phyloP scores from a whole-genome alignment of 1,140 invertebrate species.

The Drosophila nigromelanica region DNA sequence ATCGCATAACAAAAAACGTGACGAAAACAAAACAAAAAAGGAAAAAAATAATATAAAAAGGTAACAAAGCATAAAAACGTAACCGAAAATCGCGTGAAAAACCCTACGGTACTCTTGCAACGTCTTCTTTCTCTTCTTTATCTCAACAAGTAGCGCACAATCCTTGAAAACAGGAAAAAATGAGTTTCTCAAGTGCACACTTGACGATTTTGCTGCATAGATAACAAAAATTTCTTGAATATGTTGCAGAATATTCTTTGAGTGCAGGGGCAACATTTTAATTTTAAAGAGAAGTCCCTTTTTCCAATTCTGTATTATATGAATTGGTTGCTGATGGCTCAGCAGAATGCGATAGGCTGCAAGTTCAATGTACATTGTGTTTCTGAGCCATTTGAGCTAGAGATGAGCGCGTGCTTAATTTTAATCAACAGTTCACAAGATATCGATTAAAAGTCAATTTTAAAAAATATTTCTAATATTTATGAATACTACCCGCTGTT shows the following conservation, averaged over 20 bases:
- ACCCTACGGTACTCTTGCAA: not conserved
- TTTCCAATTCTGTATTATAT: not conserved
- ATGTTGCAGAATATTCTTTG: constrained; percentile 31
- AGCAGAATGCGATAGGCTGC: constrained; percentile 45
- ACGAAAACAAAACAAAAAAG: constrained; percentile 60
- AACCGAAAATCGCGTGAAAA: constrained; percentile 31
- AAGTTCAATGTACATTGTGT: constrained; percentile 76
- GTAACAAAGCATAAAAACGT: constrained; percentile 56
- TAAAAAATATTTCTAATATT: too few species aligned
- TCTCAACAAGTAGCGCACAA: constrained; percentile 18
- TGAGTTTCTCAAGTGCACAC: constrained; percentile 46
- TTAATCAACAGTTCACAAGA: too few species aligned
- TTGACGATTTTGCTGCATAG: constrained; percentile 56
- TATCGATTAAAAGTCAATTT: too few species aligned
- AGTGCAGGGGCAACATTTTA: constrained; percentile 51
- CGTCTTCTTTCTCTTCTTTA: constrained; percentile 13
- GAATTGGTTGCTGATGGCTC: constrained; percentile 50
- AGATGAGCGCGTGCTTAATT: constrained; percentile 1
- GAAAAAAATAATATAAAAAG: constrained; percentile 38
- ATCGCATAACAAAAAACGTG: constrained; percentile 59
- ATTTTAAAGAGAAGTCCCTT: constrained; percentile 32
- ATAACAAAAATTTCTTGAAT: constrained; percentile 65
- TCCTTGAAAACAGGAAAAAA: constrained; percentile 38
- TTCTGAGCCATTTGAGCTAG: constrained; percentile 31
- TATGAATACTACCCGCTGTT: too few species aligned